Evolutionary conservation across 92 coral and sea anemone species (phyloP), one percentile per base, ranked within the genome.

Genomic region (Phenganax subtilis): DNA sequence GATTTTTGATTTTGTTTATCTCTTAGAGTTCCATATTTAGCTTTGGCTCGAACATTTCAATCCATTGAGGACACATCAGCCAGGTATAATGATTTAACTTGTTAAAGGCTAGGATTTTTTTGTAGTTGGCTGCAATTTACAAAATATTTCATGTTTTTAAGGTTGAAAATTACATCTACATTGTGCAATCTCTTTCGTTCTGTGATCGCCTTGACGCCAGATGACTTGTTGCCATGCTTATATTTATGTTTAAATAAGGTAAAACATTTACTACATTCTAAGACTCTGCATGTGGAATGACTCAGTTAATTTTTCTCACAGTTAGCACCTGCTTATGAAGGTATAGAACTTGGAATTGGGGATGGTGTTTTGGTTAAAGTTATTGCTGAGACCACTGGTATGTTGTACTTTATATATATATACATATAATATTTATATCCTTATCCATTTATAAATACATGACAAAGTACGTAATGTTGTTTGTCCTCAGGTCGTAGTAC

Each of bases 321-420:
- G 99, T 83, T 96, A 83, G 99, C 99, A 51, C 99, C 99, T 12
- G 99, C 99, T 47, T 96, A 96, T 83, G 96, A 96, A 82, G 99
- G 99, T 51, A 90, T 96, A 79, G 99, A 96, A 81, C 90, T 96
- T 73, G 99, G 99, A 37, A 90, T 96, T 70, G 99, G 99, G 7
- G 99, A 96, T 27, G 88, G 93, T 75, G 88, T 96, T 68, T 85
- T 96, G 74, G 92, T 96, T 89, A 96, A 92, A 82, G 97, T 97
- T 51, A 97, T 96, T 6, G 86, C 99, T 20, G 99, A 92, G 80
- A 86, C 99, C 62, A 96, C 99, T 81, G 99, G 99, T 94, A 69
- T 15, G n/a, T 6, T 57, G 51, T 12, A 6, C 12, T 47, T 28
- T 14, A 57, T 6, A 11, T 0, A 14, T 57, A 6, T 74, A 55